These are phyloP conservation scores for Gorsachius magnificus DNA, from an alignment of 2,797 vertebrate species.

Conservation along the genomic window DNA sequence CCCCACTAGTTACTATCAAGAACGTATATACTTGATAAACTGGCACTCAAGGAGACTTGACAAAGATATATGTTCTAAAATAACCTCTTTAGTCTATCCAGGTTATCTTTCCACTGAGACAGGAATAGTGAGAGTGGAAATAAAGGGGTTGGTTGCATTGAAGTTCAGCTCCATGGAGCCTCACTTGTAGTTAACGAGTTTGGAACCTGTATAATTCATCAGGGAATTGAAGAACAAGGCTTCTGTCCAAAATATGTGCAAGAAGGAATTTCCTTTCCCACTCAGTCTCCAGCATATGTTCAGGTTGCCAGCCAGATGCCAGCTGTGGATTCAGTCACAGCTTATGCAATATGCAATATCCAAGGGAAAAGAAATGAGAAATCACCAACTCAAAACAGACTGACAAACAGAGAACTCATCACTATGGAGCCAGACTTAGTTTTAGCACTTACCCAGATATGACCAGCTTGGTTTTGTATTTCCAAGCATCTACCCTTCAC, in stretches of 20 bases:
- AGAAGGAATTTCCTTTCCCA: neutral
- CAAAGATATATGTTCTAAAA: neutral
- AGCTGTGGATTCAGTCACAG: neutral
- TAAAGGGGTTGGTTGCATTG: neutral
- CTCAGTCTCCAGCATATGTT: neutral
- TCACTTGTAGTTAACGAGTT: neutral
- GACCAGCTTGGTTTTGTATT: rapidly evolving
- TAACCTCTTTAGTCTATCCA: neutral
- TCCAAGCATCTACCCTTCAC: neutral
- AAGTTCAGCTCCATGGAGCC: neutral
- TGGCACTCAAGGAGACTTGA: neutral
- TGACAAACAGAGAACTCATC: neutral
- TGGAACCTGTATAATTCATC: neutral
- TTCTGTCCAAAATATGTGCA: neutral
- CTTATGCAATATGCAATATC: neutral
- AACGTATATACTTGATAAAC: neutral
- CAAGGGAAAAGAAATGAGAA: neutral
- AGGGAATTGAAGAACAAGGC: neutral
- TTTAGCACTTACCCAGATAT: neutral
- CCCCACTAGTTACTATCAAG: neutral
- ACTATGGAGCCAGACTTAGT: neutral
- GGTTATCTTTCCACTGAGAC: neutral
- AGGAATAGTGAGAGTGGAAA: neutral
- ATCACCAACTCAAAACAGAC: neutral
- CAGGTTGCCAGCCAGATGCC: neutral